Conservation (phyloP, 2,797 vertebrate species). For the Notamacropus eugenii region DNA sequence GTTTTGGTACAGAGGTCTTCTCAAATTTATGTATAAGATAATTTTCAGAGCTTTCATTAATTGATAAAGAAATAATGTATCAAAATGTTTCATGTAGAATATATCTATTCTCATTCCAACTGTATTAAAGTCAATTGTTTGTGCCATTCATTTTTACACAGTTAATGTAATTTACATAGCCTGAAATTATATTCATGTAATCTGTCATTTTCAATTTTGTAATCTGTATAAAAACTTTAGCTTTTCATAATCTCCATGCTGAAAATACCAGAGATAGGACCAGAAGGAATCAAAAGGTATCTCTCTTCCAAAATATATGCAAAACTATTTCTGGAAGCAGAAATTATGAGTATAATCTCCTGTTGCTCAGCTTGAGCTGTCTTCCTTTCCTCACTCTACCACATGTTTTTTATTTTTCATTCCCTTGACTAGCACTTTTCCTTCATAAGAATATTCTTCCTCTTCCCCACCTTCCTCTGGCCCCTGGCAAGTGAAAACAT, state of each 20-base stretch:
- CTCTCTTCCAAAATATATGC: neutral
- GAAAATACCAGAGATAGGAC: neutral
- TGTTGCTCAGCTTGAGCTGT: neutral
- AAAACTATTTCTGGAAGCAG: neutral
- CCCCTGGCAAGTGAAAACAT: neutral
- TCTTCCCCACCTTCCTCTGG: neutral
- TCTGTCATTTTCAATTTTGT: neutral
- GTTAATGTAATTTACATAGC: neutral
- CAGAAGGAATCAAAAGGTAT: neutral
- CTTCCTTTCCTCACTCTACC: neutral
- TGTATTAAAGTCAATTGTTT: neutral
- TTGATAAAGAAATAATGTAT: neutral
- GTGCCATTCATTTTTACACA: neutral
- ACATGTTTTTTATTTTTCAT: neutral
- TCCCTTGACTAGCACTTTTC: neutral
- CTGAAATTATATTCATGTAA: neutral
- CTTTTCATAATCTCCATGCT: neutral
- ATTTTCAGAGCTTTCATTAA: neutral
- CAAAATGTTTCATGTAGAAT: neutral
- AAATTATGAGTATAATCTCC: neutral
- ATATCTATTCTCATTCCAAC: neutral
- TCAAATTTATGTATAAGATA: neutral
- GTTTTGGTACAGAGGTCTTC: neutral
- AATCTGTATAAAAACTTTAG: neutral
- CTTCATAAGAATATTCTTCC: neutral